phyloP scores from a whole-genome alignment of 2,113 vertebrate species.

The Hiodon alosoides region DNA sequence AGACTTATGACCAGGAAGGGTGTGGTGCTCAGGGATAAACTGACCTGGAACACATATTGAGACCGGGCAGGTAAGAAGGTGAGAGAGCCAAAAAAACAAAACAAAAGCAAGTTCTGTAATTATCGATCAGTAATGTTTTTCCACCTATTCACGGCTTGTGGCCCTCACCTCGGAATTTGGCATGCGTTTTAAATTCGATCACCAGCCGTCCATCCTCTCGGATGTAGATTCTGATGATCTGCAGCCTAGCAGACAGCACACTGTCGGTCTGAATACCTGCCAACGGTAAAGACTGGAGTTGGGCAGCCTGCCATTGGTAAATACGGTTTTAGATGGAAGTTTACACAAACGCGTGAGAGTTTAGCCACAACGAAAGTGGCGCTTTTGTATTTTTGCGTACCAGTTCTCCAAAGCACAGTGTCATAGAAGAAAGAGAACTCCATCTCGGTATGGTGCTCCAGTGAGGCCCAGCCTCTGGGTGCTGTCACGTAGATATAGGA shows the following conservation, averaged over 20 bases:
- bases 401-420: conserved; percentile 95
- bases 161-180: conserved; percentile 87
- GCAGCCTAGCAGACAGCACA: conserved; percentile 87
- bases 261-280: conserved; percentile 97
- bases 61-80: no score
- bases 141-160: neutral
- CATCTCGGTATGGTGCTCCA: conserved; percentile 98
- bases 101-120: neutral
- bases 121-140: neutral
- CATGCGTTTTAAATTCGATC: conserved; percentile 96
- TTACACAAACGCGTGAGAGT: neutral
- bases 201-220: conserved; percentile 89
- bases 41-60: conserved; percentile 65
- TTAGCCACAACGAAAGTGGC: neutral
- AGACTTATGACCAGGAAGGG: conserved; percentile 83
- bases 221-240: conserved; percentile 96
- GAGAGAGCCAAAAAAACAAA: neutral
- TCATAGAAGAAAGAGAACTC: conserved; percentile 99
- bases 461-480: conserved; percentile 89
- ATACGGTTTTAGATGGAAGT: no score
- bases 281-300: neutral
- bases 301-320: neutral
- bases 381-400: conserved; percentile 44
- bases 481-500: conserved; percentile 97
- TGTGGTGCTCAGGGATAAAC: conserved; percentile 92